Percentiles rank a stretch among this genome's conserved stretches.
These are phyloP conservation scores for Trididemnum nubilum DNA, from an alignment of 23 tunicate species.

Conservation along the genomic window DNA sequence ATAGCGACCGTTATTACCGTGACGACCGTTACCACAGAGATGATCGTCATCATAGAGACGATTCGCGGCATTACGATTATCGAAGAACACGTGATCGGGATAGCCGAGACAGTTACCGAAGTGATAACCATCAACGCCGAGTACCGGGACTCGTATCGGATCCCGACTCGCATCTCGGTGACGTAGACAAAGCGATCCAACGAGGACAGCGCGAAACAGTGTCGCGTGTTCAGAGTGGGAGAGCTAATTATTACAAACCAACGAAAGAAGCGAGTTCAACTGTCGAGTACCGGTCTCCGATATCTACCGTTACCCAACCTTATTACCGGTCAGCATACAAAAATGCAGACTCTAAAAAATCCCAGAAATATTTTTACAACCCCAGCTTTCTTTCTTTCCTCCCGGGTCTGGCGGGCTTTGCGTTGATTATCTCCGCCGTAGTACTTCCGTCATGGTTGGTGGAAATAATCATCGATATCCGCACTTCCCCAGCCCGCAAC, in stretches of 20 bases:
- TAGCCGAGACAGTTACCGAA: slow-evolving; percentile 22
- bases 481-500: background rate
- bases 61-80: slow-evolving; percentile 18
- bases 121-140: slow-evolving; percentile 22
- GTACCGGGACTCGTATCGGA: slow-evolving; percentile 65
- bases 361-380: background rate
- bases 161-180: slow-evolving; percentile 28
- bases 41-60: slow-evolving; percentile 6
- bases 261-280: slow-evolving; percentile 17
- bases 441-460: slow-evolving; percentile 1
- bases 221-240: slow-evolving; percentile 8
- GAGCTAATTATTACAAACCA: slow-evolving; percentile 10
- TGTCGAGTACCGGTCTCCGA: slow-evolving; percentile 8
- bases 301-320: slow-evolving; percentile 26
- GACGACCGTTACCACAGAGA: slow-evolving; percentile 29
- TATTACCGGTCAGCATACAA: background rate
- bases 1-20: background rate
- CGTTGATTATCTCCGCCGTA: slow-evolving; percentile 15
- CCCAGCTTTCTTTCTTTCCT: slow-evolving; percentile 24
- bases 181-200: slow-evolving; percentile 27
- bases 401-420: slow-evolving; percentile 21
- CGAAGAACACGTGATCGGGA: slow-evolving; percentile 35
- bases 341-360: background rate
- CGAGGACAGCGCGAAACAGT: slow-evolving; percentile 44
- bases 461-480: background rate